These are phyloP conservation scores for Apamea crenata DNA, from an alignment of 2,888 invertebrate species.

Conservation along the genomic window DNA sequence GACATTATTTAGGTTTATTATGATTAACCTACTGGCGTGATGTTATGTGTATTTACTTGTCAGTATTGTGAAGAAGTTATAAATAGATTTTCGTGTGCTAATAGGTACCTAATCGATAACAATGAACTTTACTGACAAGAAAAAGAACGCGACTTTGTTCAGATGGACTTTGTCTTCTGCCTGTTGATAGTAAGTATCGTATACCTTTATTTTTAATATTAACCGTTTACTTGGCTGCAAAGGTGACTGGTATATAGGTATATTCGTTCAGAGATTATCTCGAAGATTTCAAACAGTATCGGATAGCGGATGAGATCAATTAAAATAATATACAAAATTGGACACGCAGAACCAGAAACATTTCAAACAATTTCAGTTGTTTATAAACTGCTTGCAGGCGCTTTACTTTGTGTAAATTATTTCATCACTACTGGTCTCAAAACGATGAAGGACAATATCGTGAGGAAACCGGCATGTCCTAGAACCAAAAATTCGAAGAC, in stretches of 20 bases:
- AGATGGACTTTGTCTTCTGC: neutral
- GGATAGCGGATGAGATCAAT: slow-evolving; percentile 14
- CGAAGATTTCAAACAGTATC: neutral
- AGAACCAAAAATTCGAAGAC: too few relatives aligned
- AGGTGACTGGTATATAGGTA: neutral
- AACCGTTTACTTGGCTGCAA: neutral
- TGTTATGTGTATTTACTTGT: neutral
- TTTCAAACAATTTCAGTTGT: slow-evolving; percentile 10
- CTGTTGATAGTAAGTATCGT: neutral
- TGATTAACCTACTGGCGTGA: neutral
- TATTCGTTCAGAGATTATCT: neutral
- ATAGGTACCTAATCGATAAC: slow-evolving; percentile 4
- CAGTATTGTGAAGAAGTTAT: neutral
- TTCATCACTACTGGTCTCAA: too few relatives aligned
- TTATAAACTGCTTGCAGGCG: neutral
- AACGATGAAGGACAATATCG: too few relatives aligned
- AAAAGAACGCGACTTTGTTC: neutral
- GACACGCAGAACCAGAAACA: slow-evolving; percentile 2
- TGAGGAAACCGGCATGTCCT: too few relatives aligned
- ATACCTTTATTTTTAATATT: neutral
- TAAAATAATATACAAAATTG: slow-evolving; percentile 20
- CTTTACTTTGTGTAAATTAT: too few relatives aligned
- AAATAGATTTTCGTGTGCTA: neutral
- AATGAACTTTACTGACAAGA: neutral
- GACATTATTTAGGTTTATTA: too few relatives aligned